These are phyloP conservation scores for Telenomus remus DNA, from an alignment of 1,140 invertebrate genomes.

Conservation along the genomic window DNA sequence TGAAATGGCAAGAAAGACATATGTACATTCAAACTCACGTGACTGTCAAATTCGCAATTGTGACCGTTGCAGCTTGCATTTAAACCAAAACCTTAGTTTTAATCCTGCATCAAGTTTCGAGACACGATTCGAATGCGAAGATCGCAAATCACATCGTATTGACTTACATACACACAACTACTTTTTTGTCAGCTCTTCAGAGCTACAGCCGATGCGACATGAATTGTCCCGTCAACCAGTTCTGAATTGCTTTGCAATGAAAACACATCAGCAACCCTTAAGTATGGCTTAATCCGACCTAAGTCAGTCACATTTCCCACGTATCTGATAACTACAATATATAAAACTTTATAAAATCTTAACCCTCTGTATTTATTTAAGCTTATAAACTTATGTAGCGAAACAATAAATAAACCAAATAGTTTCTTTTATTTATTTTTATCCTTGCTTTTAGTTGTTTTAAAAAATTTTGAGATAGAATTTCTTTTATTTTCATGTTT, in stretches of 20 bases:
- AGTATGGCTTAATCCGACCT: slow-evolving; percentile 57
- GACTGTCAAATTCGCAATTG: slow-evolving; percentile 34
- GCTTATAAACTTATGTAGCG: too few species aligned
- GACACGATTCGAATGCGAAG: slow-evolving; percentile 31
- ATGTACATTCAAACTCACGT: slow-evolving; percentile 19
- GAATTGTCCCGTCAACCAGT: slow-evolving; percentile 60
- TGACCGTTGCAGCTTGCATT: slow-evolving; percentile 22
- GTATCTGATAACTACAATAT: slow-evolving; percentile 43
- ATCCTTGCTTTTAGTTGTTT: too few species aligned
- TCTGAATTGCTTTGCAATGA: slow-evolving; percentile 54
- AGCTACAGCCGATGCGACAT: slow-evolving; percentile 33
- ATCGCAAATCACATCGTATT: slow-evolving; percentile 46
- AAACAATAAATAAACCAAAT: too few species aligned
- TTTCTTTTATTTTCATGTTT: too few species aligned
- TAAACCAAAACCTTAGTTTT: slow-evolving; percentile 29
- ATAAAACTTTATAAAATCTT: neutral
- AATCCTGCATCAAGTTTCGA: slow-evolving; percentile 46
- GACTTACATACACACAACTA: slow-evolving; percentile 44
- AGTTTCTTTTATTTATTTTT: too few species aligned
- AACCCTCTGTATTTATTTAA: too few species aligned
- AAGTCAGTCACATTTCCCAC: slow-evolving; percentile 49
- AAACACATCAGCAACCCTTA: slow-evolving; percentile 55
- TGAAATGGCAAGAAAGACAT: slow-evolving; percentile 20
- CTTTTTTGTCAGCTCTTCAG: slow-evolving; percentile 34
- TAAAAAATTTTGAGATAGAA: too few species aligned